phyloP scores from a whole-genome alignment of 2,113 vertebrate species.

The Leptobrachium ailaonicum region DNA sequence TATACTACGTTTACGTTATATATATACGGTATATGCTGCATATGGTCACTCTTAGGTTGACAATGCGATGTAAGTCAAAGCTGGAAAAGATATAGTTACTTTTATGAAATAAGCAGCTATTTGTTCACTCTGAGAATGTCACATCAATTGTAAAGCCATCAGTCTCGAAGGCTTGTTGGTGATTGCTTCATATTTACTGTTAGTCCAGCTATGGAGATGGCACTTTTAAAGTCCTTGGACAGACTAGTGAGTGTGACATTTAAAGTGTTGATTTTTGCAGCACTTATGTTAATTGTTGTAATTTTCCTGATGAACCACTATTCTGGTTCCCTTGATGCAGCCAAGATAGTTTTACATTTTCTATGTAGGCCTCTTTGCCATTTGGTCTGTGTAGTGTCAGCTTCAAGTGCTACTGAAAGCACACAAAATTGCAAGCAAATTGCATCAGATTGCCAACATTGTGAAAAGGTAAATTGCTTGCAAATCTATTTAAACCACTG shows the following conservation, averaged over 20 bases:
- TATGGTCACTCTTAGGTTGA: conserved; percentile 55
- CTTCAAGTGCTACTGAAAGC: conserved; percentile 99
- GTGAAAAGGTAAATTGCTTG: conserved; percentile 99
- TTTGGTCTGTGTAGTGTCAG: conserved; percentile 99
- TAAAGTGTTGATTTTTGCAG: conserved; percentile 99
- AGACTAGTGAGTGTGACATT: conserved; percentile 99
- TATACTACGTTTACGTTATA: background rate
- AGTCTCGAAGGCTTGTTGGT: conserved; percentile 89
- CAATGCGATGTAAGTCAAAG: conserved; percentile 79
- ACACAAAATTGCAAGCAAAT: conserved; percentile 99
- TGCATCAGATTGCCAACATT: conserved; percentile 99
- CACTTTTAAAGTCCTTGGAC: conserved; percentile 95
- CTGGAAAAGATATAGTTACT: conserved; percentile 77
- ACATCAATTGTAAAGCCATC: conserved; percentile 99
- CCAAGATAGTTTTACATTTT: conserved; percentile 99
- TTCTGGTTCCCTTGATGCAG: conserved; percentile 99
- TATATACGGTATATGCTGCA: background rate
- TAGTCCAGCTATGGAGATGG: conserved; percentile 91
- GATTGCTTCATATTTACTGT: conserved; percentile 97
- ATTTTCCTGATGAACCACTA: conserved; percentile 99
- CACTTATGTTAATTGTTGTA: conserved; percentile 99
- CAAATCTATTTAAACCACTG: conserved; percentile 99
- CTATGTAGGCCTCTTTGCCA: conserved; percentile 96
- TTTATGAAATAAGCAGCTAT: conserved; percentile 90
- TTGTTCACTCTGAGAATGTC: conserved; percentile 95